Evolutionary conservation across 1,140 invertebrate species (phyloP), one percentile per base, ranked within the genome.

Genomic region (Monomorium pharaonis): DNA sequence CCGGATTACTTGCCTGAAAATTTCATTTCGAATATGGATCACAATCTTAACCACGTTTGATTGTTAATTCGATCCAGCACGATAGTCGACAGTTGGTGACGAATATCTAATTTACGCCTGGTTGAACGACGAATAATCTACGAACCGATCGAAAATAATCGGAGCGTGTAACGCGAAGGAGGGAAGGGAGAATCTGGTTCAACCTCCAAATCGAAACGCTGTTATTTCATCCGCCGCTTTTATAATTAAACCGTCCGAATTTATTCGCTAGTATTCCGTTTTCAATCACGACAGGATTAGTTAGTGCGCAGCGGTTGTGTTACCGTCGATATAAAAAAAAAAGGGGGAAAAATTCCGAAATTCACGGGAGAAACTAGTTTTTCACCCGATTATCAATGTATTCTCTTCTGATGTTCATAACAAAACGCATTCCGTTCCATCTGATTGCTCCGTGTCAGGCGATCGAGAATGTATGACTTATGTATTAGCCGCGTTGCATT

Each of bases 51-150:
- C 47, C 67, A 10, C 24, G 21, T 74, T 58, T 74, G 51, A 83
- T 74, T 74, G 78, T 74, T 58, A 78, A 65, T 78, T 37, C 60
- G 30, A 60, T 72, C 12, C 30, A 72, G n/a, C 14, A 7, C 24
- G 37, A 44, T 80, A 47, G 12, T 60, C 42, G 78, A 58, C 67
- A 72, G 42, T 83, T 60, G 51, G 37, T 33, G 42, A 47, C 49
- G 78, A 83, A 72, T 83, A 83, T 74, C 78, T 83, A 74, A 83
- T 83, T 83, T 83, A 72, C 51, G 37, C 67, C 67, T 21, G 24
- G 27, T 72, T 37, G 14, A 83, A 58, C 75, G 51, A 62, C 70
- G 47, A 86, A 81, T 69, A 87, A 69, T 86, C 24, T 54, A 84
- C 58, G 74, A 54, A 21, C 60, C 37, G 30, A 86, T 74, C 81